Evolutionary conservation across 1,140 invertebrate species (phyloP).

Genomic region (Conus ventricosus): DNA sequence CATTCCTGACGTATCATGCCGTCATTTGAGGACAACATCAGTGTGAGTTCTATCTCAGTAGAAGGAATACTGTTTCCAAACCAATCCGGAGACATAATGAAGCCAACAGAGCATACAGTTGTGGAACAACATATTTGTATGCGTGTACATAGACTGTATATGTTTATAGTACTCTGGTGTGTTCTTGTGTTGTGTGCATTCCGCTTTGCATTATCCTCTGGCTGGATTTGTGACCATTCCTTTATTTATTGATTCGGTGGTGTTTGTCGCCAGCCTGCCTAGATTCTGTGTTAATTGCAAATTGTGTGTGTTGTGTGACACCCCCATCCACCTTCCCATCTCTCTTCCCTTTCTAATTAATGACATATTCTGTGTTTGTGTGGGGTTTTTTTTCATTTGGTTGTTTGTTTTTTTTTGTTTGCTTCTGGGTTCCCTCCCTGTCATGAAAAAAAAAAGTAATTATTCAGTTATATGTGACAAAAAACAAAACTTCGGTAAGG

Average conservation of each 20-base stretch:
- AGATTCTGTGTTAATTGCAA: background rate
- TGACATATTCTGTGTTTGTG: background rate
- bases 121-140: background rate
- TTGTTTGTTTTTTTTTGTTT: too few relatives aligned
- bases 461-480: too few relatives aligned
- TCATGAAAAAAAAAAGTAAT: too few relatives aligned
- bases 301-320: background rate
- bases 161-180: background rate
- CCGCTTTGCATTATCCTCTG: slow-evolving; percentile 20
- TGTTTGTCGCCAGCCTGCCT: slow-evolving; percentile 3
- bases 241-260: slow-evolving; percentile 22
- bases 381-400: background rate
- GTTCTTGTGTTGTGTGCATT: slow-evolving; percentile 24
- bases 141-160: background rate
- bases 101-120: background rate
- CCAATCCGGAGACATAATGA: background rate
- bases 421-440: too few relatives aligned
- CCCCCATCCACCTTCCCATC: too few relatives aligned
- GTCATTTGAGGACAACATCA: background rate
- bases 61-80: too few relatives aligned
- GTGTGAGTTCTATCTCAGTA: background rate
- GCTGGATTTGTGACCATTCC: slow-evolving; percentile 26
- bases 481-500: too few relatives aligned
- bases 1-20: slow-evolving; percentile 13
- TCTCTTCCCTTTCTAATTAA: too few relatives aligned